Percentiles rank a stretch among this genome's conserved stretches.
These are phyloP conservation scores for Malacoraja senta DNA, from an alignment of 2,797 vertebrate genomes.

Conservation along the genomic window DNA sequence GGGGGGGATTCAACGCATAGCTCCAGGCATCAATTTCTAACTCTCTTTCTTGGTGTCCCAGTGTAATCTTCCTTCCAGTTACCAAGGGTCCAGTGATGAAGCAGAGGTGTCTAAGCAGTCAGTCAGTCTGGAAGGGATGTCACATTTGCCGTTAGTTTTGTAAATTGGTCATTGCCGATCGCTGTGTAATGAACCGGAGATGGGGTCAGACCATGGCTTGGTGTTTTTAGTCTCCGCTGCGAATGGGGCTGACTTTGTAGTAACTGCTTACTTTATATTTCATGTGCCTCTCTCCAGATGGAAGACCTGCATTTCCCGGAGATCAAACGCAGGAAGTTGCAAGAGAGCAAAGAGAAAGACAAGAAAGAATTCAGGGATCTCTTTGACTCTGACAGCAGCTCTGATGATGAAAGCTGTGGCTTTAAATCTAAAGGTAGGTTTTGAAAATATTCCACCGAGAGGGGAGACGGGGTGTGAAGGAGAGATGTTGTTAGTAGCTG, in stretches of 20 bases:
- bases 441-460: not conserved
- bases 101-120: not conserved
- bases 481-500: not conserved
- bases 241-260: not conserved
- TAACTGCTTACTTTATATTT: slow-evolving; percentile 15
- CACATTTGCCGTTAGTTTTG: not conserved
- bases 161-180: not conserved
- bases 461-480: not conserved
- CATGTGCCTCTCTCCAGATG: slow-evolving; percentile 56
- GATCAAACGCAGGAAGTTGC: slow-evolving; percentile 74
- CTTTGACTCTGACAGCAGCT: slow-evolving; percentile 77
- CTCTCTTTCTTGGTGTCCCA: not conserved
- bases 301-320: slow-evolving; percentile 87
- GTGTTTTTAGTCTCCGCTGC: slow-evolving; percentile 1
- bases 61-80: not conserved
- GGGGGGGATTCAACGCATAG: no score
- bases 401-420: slow-evolving; percentile 56
- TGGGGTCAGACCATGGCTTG: not conserved
- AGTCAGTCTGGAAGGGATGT: not conserved
- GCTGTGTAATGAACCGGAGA: not conserved
- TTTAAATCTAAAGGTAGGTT: slow-evolving; percentile 65
- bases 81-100: not conserved
- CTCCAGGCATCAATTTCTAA: not conserved
- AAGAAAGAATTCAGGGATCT: slow-evolving; percentile 85
- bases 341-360: slow-evolving; percentile 70